These are phyloP conservation scores for Gadus macrocephalus DNA, from an alignment of 2,113 vertebrate genomes.

Conservation along the genomic window DNA sequence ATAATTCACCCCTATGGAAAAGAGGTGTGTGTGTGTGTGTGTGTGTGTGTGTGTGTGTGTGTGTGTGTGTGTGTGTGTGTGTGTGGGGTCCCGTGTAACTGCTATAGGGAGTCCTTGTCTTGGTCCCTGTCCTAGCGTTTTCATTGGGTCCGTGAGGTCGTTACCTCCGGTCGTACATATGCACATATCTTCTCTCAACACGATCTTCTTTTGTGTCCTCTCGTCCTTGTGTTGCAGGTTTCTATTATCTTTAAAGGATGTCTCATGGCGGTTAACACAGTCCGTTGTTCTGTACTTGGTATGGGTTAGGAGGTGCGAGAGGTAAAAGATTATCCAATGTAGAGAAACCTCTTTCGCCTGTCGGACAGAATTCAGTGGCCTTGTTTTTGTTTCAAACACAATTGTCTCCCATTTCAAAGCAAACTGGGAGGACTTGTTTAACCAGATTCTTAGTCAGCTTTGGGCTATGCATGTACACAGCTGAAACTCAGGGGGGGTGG, in stretches of 20 bases:
- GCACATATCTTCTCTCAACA: conserved; percentile 27
- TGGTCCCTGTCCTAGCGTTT: conserved; percentile 20
- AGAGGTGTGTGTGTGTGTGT: conserved; percentile 21
- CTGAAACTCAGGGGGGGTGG: neutral
- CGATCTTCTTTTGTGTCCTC: conserved; percentile 14
- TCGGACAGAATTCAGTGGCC: neutral
- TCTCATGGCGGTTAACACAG: neutral
- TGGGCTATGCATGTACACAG: conserved; percentile 2
- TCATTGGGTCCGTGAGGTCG: conserved; percentile 13
- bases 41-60: conserved; percentile 9
- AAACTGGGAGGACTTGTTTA: conserved; percentile 7
- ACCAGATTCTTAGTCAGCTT: conserved; percentile 14
- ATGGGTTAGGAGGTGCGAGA: conserved; percentile 13
- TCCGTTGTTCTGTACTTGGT: conserved; percentile 16
- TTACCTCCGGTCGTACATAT: conserved; percentile 25
- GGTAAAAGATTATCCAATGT: neutral
- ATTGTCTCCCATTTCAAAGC: conserved; percentile 13
- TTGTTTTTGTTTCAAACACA: neutral
- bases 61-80: conserved; percentile 1
- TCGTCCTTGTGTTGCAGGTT: conserved; percentile 9
- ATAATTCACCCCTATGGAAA: conserved; percentile 64
- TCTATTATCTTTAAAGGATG: conserved; percentile 45
- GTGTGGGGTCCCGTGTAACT: neutral
- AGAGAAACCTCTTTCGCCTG: neutral
- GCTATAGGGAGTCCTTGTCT: neutral